phyloP scores from a whole-genome alignment of 92 coral and sea anemone genomes.

The Zoanthus solanderi region DNA sequence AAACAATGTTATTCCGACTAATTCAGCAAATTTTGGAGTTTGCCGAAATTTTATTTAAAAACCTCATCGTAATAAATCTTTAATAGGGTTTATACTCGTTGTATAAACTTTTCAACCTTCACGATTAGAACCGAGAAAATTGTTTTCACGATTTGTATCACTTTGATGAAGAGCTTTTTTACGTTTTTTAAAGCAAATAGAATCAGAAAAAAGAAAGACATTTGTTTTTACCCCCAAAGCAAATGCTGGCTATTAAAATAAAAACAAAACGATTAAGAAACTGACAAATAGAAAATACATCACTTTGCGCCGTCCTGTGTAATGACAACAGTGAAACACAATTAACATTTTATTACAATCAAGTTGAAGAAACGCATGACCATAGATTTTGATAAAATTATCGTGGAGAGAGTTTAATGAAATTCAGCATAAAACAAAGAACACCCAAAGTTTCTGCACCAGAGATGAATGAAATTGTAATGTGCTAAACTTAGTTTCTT shows the following conservation, averaged over 20 bases:
- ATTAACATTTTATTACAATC: constrained; percentile 44
- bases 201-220: not conserved
- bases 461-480: not conserved
- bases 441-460: not conserved
- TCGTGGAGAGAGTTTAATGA: not conserved
- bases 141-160: not conserved
- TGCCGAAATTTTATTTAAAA: constrained; percentile 37
- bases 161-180: not conserved
- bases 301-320: constrained; percentile 30
- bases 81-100: constrained; percentile 25
- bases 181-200: not conserved
- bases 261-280: not conserved
- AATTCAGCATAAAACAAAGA: not conserved
- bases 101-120: constrained; percentile 33
- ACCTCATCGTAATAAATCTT: constrained; percentile 31
- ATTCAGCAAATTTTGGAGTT: not conserved
- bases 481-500: not conserved
- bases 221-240: not conserved
- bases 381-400: not conserved
- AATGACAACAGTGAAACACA: constrained; percentile 26
- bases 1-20: not conserved
- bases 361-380: constrained; percentile 1
- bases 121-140: not conserved
- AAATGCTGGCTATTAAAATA: not conserved
- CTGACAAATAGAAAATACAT: constrained; percentile 8